These are phyloP conservation scores for Dorcus parallelipipedus DNA, from an alignment of 2,888 invertebrate species.

Conservation along the genomic window DNA sequence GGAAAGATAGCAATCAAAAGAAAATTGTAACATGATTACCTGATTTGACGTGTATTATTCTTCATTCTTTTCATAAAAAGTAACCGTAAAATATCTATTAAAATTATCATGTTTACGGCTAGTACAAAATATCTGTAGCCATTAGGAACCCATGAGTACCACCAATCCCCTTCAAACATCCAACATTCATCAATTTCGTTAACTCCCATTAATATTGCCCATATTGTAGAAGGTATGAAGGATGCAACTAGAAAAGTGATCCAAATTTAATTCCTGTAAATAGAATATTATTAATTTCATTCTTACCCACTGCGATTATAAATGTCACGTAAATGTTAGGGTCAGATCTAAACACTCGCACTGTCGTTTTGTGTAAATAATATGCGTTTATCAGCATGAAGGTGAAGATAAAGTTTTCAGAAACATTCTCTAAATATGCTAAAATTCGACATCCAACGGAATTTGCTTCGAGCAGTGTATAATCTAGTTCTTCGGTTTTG, in stretches of 20 bases:
- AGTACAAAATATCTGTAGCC: conserved; percentile 58
- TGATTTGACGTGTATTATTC: conserved; percentile 38
- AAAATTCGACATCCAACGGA: conserved; percentile 54
- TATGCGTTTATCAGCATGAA: conserved; percentile 68
- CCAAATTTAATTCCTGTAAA: neutral
- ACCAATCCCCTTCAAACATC: conserved; percentile 55
- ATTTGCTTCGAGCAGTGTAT: conserved; percentile 50
- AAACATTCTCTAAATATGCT: conserved; percentile 54
- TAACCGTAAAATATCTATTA: conserved; percentile 63
- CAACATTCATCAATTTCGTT: conserved; percentile 58
- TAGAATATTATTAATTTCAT: too few species aligned
- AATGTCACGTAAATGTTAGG: conserved; percentile 54
- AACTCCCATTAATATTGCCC: conserved; percentile 54
- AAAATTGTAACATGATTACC: conserved; percentile 21
- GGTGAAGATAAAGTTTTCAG: conserved; percentile 61
- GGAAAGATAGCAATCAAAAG: too few species aligned
- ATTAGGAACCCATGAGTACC: conserved; percentile 62
- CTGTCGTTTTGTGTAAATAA: conserved; percentile 64
- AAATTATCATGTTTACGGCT: conserved; percentile 56
- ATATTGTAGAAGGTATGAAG: conserved; percentile 53
- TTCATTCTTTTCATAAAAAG: conserved; percentile 55
- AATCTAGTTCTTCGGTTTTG: too few species aligned
- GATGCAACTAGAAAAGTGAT: conserved; percentile 30
- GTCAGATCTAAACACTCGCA: conserved; percentile 59
- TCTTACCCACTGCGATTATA: conserved; percentile 49